Conservation (phyloP, 1,140 invertebrate genomes). For the Heliconius hewitsoni region DNA sequence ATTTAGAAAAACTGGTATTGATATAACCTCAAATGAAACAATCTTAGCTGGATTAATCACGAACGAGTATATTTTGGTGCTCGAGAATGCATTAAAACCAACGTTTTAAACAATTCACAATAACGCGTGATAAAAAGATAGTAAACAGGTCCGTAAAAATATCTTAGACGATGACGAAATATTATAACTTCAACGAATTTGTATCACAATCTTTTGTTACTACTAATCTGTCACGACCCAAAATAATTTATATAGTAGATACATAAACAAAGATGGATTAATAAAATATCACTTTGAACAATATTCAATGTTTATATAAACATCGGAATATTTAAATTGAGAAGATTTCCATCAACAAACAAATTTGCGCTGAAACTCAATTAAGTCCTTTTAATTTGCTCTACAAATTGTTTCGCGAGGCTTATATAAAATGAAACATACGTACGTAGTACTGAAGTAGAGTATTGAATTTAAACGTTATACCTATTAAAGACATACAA, state of each 20-base stretch:
- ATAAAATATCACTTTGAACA: background rate
- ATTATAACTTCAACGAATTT: background rate
- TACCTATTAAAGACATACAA: background rate
- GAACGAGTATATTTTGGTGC: too few species aligned
- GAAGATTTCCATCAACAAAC: constrained; percentile 3
- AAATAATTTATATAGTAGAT: background rate
- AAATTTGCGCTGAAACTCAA: constrained; percentile 5
- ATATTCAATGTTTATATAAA: background rate
- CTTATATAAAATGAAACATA: background rate
- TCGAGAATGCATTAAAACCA: too few species aligned
- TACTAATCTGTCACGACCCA: background rate
- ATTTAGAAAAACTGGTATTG: too few species aligned
- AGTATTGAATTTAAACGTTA: background rate
- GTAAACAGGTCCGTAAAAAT: too few species aligned
- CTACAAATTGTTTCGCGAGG: constrained; percentile 4
- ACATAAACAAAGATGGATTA: background rate
- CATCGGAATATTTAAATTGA: constrained; percentile 1
- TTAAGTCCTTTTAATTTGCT: constrained; percentile 10
- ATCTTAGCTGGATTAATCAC: too few species aligned
- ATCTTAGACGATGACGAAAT: too few species aligned
- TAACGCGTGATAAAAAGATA: too few species aligned
- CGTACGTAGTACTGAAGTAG: background rate
- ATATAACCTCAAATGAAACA: too few species aligned
- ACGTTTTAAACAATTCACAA: too few species aligned
- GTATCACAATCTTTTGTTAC: background rate